Conservation (phyloP, 2,797 vertebrate species). For the Dipus sagitta region DNA sequence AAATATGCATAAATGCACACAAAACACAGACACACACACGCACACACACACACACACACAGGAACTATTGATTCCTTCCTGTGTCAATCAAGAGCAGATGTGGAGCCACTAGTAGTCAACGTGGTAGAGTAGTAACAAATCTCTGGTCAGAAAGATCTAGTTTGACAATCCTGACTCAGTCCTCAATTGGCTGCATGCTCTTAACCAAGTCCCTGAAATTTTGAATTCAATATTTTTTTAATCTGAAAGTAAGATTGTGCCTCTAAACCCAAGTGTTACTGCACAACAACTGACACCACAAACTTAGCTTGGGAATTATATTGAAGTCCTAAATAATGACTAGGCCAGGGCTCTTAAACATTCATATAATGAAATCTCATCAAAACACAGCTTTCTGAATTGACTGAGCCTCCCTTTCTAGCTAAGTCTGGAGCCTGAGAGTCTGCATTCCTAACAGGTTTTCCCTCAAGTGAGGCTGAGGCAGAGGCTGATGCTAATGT, state of each 20-base stretch:
- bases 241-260: slow-evolving; percentile 14
- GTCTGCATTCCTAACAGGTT: not conserved
- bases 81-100: not conserved
- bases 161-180: not conserved
- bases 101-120: not conserved
- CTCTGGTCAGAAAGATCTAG: slow-evolving; percentile 9
- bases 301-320: not conserved
- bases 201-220: slow-evolving; percentile 28
- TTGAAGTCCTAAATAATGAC: not conserved
- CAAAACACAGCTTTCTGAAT: not conserved
- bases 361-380: not conserved
- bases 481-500: not conserved
- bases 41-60: too few relatives aligned
- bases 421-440: not conserved
- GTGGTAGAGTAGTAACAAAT: not conserved
- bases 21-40: too few relatives aligned
- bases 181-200: not conserved
- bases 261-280: not conserved
- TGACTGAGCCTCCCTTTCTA: not conserved
- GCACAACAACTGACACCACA: not conserved
- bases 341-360: not conserved
- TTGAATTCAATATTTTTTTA: not conserved
- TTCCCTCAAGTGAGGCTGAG: not conserved
- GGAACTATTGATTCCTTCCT: not conserved
- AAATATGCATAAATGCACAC: too few relatives aligned